Evolutionary conservation across 2,888 invertebrate genomes (phyloP).

Genomic region (Antheraea yamamai): DNA sequence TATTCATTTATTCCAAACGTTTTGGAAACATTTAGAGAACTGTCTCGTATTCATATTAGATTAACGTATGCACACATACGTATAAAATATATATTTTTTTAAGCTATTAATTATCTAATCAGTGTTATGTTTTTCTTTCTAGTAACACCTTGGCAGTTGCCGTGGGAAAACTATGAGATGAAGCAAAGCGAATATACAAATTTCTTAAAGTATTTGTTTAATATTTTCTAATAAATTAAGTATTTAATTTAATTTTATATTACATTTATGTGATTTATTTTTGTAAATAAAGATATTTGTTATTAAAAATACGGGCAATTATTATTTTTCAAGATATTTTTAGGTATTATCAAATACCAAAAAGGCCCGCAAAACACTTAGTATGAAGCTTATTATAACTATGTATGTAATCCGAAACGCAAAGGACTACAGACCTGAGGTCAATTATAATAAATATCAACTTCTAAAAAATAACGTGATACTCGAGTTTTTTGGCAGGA

Average conservation of each 20-base stretch:
- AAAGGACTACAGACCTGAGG: no score
- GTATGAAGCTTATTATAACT: no score
- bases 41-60: not conserved
- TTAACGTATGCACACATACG: not conserved
- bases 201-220: constrained; percentile 29
- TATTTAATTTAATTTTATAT: not conserved
- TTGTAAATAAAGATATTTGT: no score
- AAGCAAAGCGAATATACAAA: constrained; percentile 31
- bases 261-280: not conserved
- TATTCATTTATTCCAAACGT: not conserved
- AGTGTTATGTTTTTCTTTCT: not conserved
- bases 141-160: constrained; percentile 15
- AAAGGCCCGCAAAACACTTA: no score
- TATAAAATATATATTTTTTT: not conserved
- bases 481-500: no score
- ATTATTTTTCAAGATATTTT: no score
- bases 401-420: no score
- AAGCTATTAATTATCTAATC: no score
- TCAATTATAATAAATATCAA: no score
- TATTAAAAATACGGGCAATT: no score
- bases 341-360: no score
- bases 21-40: not conserved
- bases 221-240: constrained; percentile 14
- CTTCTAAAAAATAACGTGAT: no score
- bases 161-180: not conserved